Percentiles rank a stretch among this genome's conserved stretches.
Conservation (phyloP, 1,140 invertebrate species). For the Trissolcus basalis region DNA sequence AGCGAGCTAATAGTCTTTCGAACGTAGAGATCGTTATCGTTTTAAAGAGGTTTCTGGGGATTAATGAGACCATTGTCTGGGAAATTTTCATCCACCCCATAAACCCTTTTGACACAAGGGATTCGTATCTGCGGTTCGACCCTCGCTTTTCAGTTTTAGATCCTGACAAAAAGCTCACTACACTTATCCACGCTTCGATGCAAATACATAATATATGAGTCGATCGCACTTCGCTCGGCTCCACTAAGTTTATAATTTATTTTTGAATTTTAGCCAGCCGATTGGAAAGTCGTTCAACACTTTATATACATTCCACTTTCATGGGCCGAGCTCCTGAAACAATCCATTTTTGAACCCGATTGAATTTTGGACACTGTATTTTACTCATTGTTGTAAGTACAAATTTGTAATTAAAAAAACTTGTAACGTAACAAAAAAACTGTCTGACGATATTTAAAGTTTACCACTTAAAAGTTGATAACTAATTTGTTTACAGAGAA, state of each 20-base stretch:
- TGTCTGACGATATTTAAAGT: too few relatives aligned
- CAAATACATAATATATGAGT: slow-evolving; percentile 60
- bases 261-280: slow-evolving; percentile 52
- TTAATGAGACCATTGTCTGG: slow-evolving; percentile 70
- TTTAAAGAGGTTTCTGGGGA: slow-evolving; percentile 68
- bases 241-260: slow-evolving; percentile 57
- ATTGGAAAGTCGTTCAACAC: slow-evolving; percentile 48
- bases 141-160: slow-evolving; percentile 55
- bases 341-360: slow-evolving; percentile 21
- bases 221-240: slow-evolving; percentile 48
- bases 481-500: too few relatives aligned
- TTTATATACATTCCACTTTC: slow-evolving; percentile 25
- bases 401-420: too few relatives aligned
- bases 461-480: too few relatives aligned
- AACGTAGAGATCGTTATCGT: slow-evolving; percentile 65
- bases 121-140: slow-evolving; percentile 56
- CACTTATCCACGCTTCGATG: slow-evolving; percentile 55
- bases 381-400: too few relatives aligned
- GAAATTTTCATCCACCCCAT: slow-evolving; percentile 69
- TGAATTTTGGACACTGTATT: too few relatives aligned
- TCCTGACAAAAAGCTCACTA: slow-evolving; percentile 59
- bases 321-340: slow-evolving; percentile 22
- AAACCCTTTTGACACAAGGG: slow-evolving; percentile 69
- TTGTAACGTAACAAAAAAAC: too few relatives aligned
- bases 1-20: slow-evolving; percentile 49